Conservation (phyloP, 2,113 vertebrate species). For the Hypocryptadius cinnamomeus region DNA sequence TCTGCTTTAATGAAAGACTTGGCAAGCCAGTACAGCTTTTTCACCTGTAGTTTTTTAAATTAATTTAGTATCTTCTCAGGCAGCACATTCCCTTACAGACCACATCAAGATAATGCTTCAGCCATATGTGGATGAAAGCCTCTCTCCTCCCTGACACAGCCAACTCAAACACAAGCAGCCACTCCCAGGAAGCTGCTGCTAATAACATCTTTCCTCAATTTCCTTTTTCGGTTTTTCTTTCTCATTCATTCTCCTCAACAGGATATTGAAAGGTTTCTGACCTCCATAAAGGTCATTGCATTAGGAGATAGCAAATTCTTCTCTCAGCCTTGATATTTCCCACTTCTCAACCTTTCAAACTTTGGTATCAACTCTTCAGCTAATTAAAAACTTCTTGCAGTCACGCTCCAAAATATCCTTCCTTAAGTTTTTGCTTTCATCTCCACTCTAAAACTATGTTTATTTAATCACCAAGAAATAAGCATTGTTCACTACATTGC, state of each 20-base stretch:
- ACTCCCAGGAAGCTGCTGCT: background rate
- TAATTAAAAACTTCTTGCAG: background rate
- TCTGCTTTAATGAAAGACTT: background rate
- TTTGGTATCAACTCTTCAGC: background rate
- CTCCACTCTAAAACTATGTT: background rate
- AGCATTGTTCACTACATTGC: background rate
- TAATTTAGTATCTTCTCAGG: background rate
- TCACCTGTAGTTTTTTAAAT: background rate
- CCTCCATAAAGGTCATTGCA: background rate
- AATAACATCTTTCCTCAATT: background rate
- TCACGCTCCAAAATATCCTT: background rate
- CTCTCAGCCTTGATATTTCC: background rate
- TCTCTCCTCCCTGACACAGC: background rate
- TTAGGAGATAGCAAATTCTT: background rate
- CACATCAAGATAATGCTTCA: background rate
- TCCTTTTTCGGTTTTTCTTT: background rate
- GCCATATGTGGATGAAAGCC: background rate
- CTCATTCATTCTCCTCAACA: background rate
- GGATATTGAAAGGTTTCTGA: slow-evolving; percentile 25
- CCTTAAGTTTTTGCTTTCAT: background rate
- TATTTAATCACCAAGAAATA: background rate
- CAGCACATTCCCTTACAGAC: background rate
- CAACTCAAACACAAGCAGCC: background rate
- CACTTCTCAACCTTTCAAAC: background rate
- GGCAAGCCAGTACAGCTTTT: background rate